Evolutionary conservation across 2,888 invertebrate genomes (phyloP).

Genomic region (Cyclophora punctaria): DNA sequence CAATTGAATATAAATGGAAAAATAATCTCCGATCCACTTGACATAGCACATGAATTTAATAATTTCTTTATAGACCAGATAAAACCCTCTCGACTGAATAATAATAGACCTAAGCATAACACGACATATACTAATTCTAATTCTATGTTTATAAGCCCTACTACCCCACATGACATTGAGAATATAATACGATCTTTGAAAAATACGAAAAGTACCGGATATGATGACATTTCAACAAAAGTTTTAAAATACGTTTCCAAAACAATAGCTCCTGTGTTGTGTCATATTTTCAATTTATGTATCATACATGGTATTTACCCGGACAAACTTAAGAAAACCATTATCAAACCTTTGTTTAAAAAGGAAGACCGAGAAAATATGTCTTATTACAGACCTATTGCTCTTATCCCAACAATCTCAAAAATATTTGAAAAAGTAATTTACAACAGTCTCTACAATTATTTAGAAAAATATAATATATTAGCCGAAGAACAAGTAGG

Average conservation of each 20-base stretch:
- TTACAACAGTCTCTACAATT: no score
- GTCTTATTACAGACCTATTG: no score
- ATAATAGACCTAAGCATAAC: background rate
- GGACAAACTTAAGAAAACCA: background rate
- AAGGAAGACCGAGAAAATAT: no score
- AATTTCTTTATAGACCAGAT: slow-evolving; percentile 1
- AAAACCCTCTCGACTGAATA: no score
- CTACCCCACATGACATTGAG: slow-evolving; percentile 3
- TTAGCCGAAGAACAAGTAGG: no score
- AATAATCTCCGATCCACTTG: background rate
- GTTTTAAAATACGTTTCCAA: slow-evolving; percentile 6
- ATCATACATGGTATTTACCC: background rate
- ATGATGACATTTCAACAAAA: slow-evolving; percentile 6
- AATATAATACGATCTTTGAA: slow-evolving; percentile 5
- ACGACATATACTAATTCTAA: no score
- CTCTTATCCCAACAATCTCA: no score
- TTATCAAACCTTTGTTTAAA: background rate
- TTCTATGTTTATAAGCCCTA: slow-evolving; percentile 7
- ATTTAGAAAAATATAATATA: no score
- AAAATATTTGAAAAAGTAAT: no score
- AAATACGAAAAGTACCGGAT: slow-evolving; percentile 8
- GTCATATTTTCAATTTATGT: background rate
- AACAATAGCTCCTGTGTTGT: background rate
- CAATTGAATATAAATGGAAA: background rate
- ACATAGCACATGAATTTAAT: slow-evolving; percentile 3